A percentile compares a stretch with the other conserved stretches of the same genome.
Conservation (phyloP, 2,797 vertebrate genomes). For the Saxicola maurus region DNA sequence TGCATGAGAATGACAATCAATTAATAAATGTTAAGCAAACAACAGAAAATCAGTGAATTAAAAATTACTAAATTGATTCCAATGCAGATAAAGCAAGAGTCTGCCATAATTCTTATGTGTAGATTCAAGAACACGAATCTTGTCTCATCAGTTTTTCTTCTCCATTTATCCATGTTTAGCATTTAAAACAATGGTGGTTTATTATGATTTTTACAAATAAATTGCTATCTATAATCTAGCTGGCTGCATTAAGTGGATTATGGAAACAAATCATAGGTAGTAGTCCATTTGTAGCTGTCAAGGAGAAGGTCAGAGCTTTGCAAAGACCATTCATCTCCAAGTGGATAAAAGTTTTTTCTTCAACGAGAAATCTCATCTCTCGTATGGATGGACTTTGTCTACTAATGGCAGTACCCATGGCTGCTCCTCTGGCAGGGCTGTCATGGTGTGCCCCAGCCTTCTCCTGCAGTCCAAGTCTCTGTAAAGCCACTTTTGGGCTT, state of each 20-base stretch:
- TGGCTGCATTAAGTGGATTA: slow-evolving; percentile 48
- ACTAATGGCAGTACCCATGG: background rate
- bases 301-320: slow-evolving; percentile 62
- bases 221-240: slow-evolving; percentile 44
- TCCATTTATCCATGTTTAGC: slow-evolving; percentile 24
- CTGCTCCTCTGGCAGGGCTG: background rate
- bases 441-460: background rate
- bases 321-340: slow-evolving; percentile 33
- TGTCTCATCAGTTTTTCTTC: background rate
- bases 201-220: slow-evolving; percentile 70
- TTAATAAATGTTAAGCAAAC: slow-evolving; percentile 75
- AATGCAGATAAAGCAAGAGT: slow-evolving; percentile 55
- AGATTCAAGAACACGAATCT: slow-evolving; percentile 21
- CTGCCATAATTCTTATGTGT: slow-evolving; percentile 40
- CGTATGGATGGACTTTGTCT: background rate
- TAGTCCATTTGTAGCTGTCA: slow-evolving; percentile 39
- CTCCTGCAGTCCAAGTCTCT: background rate
- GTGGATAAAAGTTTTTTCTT: background rate
- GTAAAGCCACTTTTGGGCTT: background rate
- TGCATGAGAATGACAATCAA: slow-evolving; percentile 64
- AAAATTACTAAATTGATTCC: slow-evolving; percentile 73
- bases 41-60: slow-evolving; percentile 71
- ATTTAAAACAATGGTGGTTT: slow-evolving; percentile 54
- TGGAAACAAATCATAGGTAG: slow-evolving; percentile 59
- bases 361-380: background rate